Evolutionary conservation across 2,888 invertebrate genomes (phyloP).

Genomic region (Lucinisca nassula): DNA sequence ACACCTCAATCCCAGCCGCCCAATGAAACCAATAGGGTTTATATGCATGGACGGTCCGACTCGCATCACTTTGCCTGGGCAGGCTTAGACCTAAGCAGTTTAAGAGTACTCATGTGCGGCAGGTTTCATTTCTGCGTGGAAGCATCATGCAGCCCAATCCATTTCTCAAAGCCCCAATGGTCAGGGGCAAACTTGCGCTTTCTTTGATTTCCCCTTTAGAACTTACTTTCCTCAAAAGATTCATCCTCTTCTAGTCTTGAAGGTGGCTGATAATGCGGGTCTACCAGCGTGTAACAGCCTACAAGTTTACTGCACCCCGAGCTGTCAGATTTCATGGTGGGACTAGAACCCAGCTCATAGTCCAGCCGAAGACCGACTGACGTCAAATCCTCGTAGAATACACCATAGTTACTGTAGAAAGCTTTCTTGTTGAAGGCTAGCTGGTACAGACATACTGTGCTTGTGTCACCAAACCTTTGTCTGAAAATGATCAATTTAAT

Average conservation of each 20-base stretch:
- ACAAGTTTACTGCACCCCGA: constrained; percentile 78
- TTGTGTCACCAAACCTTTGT: constrained; percentile 82
- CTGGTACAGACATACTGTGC: constrained; percentile 93
- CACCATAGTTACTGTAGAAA: constrained; percentile 81
- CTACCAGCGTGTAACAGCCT: constrained; percentile 80
- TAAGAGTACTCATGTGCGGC: too few relatives aligned
- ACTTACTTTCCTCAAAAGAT: constrained; percentile 84
- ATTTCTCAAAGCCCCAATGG: too few relatives aligned
- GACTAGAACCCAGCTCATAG: constrained; percentile 79
- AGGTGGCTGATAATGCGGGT: constrained; percentile 79
- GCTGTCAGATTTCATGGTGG: constrained; percentile 58
- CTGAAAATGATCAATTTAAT: too few relatives aligned
- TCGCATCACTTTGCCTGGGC: too few relatives aligned
- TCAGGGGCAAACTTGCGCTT: too few relatives aligned
- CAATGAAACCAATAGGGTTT: too few relatives aligned
- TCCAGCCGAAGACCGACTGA: constrained; percentile 83
- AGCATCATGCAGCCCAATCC: too few relatives aligned
- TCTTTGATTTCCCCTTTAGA: too few relatives aligned
- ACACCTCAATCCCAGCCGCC: too few relatives aligned
- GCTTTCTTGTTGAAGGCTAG: constrained; percentile 92
- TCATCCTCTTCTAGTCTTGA: constrained; percentile 75
- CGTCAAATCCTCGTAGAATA: constrained; percentile 84
- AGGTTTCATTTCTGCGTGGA: too few relatives aligned
- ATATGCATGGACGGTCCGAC: too few relatives aligned
- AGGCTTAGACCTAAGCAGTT: too few relatives aligned